A percentile compares a stretch with the other conserved stretches of the same genome.
Conservation (phyloP, 2,797 vertebrate species). For the Sebastes oblongus region DNA sequence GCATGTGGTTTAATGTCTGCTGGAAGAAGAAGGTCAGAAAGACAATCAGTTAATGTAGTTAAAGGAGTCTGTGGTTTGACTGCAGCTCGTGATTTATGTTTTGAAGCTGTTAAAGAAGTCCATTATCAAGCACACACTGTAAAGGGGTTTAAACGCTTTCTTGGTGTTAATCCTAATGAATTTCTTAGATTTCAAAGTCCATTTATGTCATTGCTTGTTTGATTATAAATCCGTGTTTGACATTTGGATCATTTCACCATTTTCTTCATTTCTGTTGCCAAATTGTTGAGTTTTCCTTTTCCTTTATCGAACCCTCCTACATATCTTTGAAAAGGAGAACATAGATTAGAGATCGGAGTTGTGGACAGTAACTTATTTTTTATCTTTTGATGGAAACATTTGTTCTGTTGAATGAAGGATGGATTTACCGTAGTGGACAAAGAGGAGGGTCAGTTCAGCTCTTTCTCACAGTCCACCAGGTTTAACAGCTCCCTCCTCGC, state of each 20-base stretch:
- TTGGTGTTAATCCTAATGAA: not conserved
- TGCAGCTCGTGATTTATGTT: not conserved
- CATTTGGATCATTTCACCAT: not conserved
- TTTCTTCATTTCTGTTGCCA: not conserved
- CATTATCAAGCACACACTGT: not conserved
- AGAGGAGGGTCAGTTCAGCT: conserved; percentile 3
- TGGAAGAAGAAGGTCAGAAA: not conserved
- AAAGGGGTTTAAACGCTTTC: rapidly evolving
- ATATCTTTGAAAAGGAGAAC: not conserved
- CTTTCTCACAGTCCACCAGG: conserved; percentile 12
- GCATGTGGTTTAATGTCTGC: not conserved
- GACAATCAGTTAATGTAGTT: not conserved
- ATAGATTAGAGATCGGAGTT: not conserved
- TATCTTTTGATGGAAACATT: not conserved
- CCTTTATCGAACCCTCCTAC: not conserved
- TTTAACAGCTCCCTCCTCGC: conserved; percentile 19
- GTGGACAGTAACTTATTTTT: not conserved
- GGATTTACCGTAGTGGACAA: conserved; percentile 15
- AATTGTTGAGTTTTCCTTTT: not conserved
- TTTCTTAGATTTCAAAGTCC: not conserved
- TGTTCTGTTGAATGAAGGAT: not conserved
- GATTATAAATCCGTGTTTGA: not conserved
- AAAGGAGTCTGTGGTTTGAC: not conserved
- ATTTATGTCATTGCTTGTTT: not conserved
- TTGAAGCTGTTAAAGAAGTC: not conserved